Evolutionary conservation across 2,888 invertebrate species (phyloP), one percentile per base, ranked within the genome.

Genomic region (Meiosimyza decipiens): DNA sequence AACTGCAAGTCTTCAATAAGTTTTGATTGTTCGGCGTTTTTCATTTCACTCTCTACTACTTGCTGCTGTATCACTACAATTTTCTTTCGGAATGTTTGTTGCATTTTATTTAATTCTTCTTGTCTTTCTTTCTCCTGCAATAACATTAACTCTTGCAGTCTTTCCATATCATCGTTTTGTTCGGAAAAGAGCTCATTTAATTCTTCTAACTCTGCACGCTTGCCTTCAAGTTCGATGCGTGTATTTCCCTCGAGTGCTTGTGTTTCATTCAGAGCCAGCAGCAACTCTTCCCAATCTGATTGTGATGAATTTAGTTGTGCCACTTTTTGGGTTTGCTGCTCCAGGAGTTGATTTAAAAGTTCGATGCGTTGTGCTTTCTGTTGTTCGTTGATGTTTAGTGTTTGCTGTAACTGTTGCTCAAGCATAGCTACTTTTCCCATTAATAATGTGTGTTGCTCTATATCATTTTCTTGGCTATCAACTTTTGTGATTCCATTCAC

Each of bases 281-380:
- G 77, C 3, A 86, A 73, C 59, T 84, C 82, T 59, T 77, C 77
- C 86, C 87, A 86, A 13, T 86, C 83, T 0, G 78, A 73, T 67
- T 82, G 82, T 71, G 83, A 80, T 71, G 80, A 78, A 63, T 77
- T 80, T 3, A 85, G 76, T 49, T 80, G 80, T 16, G 73, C 73
- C 9, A 85, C 80, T 75, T 83, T 86, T 4, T 78, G 79, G 47
- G 80, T 79, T 73, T 86, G 85, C 4, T 83, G 80, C 6, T 77
- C 76, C 1, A 85, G 64, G 22, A 84, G 71, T 62, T 79, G 75
- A 28, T 81, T 79, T 49, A 86, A 75, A 13, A 83, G 66, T 0
- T 74, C 73, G 50, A 85, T 71, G 52, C 78, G 76, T 64, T 78
- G 74, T 50, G 71, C 65, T 51, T 71, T 68, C 54, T 73, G 72